Percentiles rank a stretch among this genome's conserved stretches.
phyloP scores from a whole-genome alignment of 2,888 invertebrate species.

The Melangyna quadrimaculata region DNA sequence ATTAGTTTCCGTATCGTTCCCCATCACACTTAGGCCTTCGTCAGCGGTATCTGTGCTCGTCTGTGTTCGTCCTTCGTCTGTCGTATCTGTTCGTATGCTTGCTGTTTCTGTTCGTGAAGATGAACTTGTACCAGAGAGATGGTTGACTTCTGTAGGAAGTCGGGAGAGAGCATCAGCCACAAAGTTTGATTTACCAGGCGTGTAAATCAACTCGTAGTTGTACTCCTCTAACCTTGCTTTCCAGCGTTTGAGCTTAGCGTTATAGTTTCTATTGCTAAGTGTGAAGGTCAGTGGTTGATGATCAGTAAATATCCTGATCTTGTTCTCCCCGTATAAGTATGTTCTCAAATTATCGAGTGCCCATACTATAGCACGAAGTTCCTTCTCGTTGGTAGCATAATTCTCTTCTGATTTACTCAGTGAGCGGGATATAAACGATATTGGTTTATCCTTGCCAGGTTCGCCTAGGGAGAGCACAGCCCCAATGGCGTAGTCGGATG shows the following conservation, averaged over 20 bases:
- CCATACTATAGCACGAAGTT: conserved; percentile 2
- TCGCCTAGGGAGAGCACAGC: conserved; percentile 8
- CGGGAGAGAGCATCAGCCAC: no score
- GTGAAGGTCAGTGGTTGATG: conserved; percentile 39
- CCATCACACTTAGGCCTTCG: neutral
- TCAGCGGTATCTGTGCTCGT: neutral
- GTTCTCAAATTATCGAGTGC: conserved; percentile 5
- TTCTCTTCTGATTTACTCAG: no score
- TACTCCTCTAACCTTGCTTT: no score
- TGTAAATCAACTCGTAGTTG: no score
- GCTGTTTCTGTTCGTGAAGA: neutral
- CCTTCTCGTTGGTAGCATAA: neutral
- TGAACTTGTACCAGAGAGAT: neutral
- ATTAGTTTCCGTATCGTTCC: no score
- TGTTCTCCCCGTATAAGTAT: conserved; percentile 28
- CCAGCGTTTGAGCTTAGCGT: conserved; percentile 47
- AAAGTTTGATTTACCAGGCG: no score
- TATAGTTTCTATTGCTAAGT: conserved; percentile 32
- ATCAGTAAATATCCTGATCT: no score
- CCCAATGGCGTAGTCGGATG: conserved; percentile 29
- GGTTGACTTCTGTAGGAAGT: conserved; percentile 23
- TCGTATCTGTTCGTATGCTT: neutral
- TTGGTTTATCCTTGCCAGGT: neutral
- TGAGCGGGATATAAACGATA: no score
- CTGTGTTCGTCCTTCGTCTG: neutral